Base-by-base conservation (phyloP, 2,113 vertebrate species). In the Thunnus maccoyii region DNA sequence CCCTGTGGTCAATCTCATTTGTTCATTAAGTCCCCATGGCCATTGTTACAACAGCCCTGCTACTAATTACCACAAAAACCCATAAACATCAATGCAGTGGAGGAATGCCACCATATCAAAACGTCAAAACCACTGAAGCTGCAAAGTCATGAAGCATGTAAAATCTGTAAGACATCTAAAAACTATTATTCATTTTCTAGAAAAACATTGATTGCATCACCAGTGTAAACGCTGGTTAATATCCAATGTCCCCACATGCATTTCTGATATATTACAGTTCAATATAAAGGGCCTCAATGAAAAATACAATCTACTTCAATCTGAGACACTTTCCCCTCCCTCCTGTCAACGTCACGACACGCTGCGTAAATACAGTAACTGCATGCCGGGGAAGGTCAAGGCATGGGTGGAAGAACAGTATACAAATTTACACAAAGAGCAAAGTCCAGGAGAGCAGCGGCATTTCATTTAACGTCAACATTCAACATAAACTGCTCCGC, bases 11-110 rank as follows among this genome's bases (percentile, higher is more conserved):
- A 86, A 32, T 62, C 65, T 83, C 86, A 78, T 63, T 76, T 54
- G 62, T 84, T 81, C 69, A 78, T 84, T 63, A 72, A 74, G 72
- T 80, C 72, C 76, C 76, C 47, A 12, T 2, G 30, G 90, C 55
- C 71, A 78, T 67, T 86, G 86, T 91, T 87, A 65, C 36, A 14
- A 76, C 81, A 71, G 78, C 52, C 30, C 44, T 72, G 73, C 84
- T 72, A 68, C 82, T 90, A 90, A 92, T 91, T 86, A 91, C 80
- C 76, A 73, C 51, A 20, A 67, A 64, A 67, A 64, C 47, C 27
- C 51, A 69, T 88, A 71, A 83, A 60, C 68, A 50, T 67, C 48
- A 52, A 48, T 7, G 47, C 70, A 72, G 17, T 55, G 52, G 44
- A 84, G 55, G 70, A 74, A 78, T 80, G 27, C 55, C 51, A 60